Conservation (phyloP, 2,888 invertebrate species). For the Ormyrus nitidulus region DNA sequence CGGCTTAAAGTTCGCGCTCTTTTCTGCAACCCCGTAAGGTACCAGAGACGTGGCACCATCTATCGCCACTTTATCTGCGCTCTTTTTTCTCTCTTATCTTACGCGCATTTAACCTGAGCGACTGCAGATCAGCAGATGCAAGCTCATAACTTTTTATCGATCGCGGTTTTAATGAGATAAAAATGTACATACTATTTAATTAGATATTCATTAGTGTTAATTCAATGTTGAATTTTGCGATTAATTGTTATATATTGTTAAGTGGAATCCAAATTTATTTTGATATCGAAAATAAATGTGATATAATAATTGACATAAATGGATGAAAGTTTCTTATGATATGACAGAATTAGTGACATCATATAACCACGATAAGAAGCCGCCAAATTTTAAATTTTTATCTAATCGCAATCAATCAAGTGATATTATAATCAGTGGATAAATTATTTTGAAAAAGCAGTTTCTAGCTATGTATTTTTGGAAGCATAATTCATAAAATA, state of each 20-base stretch:
- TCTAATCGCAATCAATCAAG: too few relatives aligned
- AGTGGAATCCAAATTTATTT: too few relatives aligned
- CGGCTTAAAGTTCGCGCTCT: conserved; percentile 49
- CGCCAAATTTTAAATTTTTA: conserved; percentile 24
- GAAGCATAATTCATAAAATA: too few relatives aligned
- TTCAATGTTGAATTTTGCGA: too few relatives aligned
- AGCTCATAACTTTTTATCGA: conserved; percentile 38
- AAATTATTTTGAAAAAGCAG: too few relatives aligned
- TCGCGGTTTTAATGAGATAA: conserved; percentile 18
- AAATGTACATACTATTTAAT: not conserved
- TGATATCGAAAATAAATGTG: not conserved
- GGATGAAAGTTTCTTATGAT: not conserved
- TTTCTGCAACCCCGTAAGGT: conserved; percentile 27
- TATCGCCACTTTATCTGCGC: conserved; percentile 28
- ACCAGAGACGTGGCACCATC: conserved; percentile 59
- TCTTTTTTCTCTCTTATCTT: conserved; percentile 27
- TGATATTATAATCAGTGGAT: too few relatives aligned
- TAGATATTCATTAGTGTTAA: too few relatives aligned
- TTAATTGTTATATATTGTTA: too few relatives aligned
- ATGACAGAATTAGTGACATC: conserved; percentile 13
- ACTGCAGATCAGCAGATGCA: conserved; percentile 18
- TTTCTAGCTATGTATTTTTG: too few relatives aligned
- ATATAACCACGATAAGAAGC: not conserved
- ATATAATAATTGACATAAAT: not conserved
- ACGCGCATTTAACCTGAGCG: conserved; percentile 22